Conservation (phyloP, 1,140 invertebrate species). For the Pteromalus puparum region DNA sequence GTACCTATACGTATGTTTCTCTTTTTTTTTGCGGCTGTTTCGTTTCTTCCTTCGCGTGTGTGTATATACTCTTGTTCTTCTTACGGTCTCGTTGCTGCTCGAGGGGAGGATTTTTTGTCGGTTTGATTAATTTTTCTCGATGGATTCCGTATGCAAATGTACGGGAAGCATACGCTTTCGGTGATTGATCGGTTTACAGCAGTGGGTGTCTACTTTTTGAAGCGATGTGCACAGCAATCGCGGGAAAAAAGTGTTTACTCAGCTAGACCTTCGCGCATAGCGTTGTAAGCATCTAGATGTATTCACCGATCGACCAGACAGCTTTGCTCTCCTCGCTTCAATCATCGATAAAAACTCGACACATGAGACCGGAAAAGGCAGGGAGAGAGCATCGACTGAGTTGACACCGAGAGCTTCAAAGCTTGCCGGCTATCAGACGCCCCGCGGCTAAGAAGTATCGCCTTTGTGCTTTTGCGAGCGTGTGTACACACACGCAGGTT, state of each 20-base stretch:
- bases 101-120: neutral
- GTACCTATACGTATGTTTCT: neutral
- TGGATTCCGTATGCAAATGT: constrained; percentile 20
- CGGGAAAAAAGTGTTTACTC: neutral
- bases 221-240: neutral
- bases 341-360: neutral
- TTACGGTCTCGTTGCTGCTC: neutral
- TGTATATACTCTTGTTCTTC: neutral
- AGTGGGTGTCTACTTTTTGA: neutral
- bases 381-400: neutral
- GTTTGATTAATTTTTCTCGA: constrained; percentile 34
- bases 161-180: neutral
- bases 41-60: neutral
- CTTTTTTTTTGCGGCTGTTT: neutral
- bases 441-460: constrained; percentile 28
- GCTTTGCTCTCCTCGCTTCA: neutral
- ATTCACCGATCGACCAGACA: neutral
- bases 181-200: neutral
- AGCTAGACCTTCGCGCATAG: neutral
- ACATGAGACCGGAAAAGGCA: neutral
- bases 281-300: neutral
- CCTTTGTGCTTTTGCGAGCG: constrained; percentile 5
- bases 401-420: constrained; percentile 24
- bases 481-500: neutral
- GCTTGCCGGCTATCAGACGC: constrained; percentile 13